Evolutionary conservation across 2,797 vertebrate genomes (phyloP).

Genomic region (Cuculus canorus): DNA sequence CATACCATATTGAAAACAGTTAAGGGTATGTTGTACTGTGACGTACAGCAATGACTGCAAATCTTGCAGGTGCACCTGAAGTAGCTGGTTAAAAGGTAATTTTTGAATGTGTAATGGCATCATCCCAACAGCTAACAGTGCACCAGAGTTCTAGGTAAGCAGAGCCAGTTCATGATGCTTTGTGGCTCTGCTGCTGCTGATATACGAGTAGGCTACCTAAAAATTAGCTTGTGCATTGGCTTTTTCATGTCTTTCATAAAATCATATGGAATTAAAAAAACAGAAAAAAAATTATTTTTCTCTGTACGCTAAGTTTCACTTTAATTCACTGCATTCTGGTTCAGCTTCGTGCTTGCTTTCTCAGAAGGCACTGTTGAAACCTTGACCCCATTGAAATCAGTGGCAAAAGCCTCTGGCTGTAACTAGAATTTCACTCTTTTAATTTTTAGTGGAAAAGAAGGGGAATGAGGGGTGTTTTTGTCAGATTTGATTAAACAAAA

Average conservation of each 20-base stretch:
- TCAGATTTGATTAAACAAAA: neutral
- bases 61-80: neutral
- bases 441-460: neutral
- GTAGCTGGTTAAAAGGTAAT: neutral
- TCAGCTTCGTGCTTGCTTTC: neutral
- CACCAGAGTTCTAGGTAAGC: neutral
- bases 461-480: neutral
- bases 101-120: neutral
- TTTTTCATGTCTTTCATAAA: neutral
- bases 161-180: neutral
- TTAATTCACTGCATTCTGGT: neutral
- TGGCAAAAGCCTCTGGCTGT: neutral
- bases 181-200: neutral
- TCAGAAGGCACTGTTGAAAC: neutral
- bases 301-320: neutral
- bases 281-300: neutral
- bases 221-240: neutral
- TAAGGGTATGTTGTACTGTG: neutral
- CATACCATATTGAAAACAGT: neutral
- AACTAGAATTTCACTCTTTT: neutral
- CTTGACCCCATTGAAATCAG: neutral
- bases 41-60: neutral
- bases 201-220: rapidly evolving
- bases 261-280: neutral
- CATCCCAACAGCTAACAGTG: neutral